A percentile compares a stretch with the other conserved stretches of the same genome.
Conservation (phyloP, 2,888 invertebrate genomes). For the Drosophila robusta region DNA sequence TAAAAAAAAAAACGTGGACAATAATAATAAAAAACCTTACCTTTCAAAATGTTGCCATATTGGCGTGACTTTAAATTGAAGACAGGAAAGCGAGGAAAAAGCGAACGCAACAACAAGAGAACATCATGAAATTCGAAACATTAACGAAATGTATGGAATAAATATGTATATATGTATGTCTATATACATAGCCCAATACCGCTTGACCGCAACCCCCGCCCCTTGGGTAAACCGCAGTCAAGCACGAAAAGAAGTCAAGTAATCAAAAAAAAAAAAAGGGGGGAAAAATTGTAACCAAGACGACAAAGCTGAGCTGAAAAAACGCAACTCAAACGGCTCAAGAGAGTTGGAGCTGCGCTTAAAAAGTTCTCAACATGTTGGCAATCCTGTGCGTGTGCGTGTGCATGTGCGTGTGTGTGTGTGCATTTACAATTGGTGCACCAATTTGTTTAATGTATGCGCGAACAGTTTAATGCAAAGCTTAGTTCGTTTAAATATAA, state of each 20-base stretch:
- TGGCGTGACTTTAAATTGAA: slow-evolving; percentile 41
- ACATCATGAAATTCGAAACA: slow-evolving; percentile 61
- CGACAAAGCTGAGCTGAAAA: slow-evolving; percentile 41
- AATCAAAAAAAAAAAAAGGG: slow-evolving; percentile 28
- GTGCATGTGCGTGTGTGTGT: slow-evolving; percentile 15
- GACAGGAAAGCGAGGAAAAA: slow-evolving; percentile 39
- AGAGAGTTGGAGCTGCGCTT: slow-evolving; percentile 16
- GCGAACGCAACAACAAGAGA: slow-evolving; percentile 49
- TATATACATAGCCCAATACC: neutral
- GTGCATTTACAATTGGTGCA: slow-evolving; percentile 49
- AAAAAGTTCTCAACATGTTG: slow-evolving; percentile 12
- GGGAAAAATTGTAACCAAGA: slow-evolving; percentile 30
- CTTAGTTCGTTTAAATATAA: slow-evolving; percentile 60
- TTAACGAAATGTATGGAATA: slow-evolving; percentile 32
- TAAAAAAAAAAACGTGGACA: slow-evolving; percentile 7
- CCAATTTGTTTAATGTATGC: slow-evolving; percentile 53
- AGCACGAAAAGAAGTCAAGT: slow-evolving; percentile 46
- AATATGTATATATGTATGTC: neutral
- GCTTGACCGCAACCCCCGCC: neutral
- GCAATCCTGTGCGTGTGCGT: slow-evolving; percentile 1
- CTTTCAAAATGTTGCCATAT: slow-evolving; percentile 49
- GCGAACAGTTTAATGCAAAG: slow-evolving; percentile 64
- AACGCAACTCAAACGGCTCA: slow-evolving; percentile 38
- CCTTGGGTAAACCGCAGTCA: slow-evolving; percentile 2
- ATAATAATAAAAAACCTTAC: slow-evolving; percentile 37